A percentile compares a stretch with the other conserved stretches of the same genome.
These are phyloP conservation scores for Eonycteris spelaea DNA, from an alignment of 2,113 vertebrate genomes.

Conservation along the genomic window DNA sequence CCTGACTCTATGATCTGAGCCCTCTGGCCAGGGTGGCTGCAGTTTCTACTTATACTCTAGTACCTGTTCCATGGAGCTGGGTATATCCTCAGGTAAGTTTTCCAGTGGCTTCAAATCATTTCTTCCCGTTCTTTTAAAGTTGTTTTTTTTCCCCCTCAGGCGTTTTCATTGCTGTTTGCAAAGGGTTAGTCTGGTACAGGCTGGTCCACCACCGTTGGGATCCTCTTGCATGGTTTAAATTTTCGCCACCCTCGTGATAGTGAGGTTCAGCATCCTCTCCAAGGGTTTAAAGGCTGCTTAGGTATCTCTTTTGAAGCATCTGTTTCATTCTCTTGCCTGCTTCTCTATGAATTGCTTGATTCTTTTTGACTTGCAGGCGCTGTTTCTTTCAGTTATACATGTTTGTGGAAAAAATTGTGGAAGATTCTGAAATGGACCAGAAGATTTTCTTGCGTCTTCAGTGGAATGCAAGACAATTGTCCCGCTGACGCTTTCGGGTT, in stretches of 20 bases:
- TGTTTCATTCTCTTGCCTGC: not conserved
- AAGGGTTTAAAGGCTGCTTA: not conserved
- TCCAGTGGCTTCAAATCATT: too few species aligned
- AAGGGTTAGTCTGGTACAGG: not conserved
- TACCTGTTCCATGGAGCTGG: too few species aligned
- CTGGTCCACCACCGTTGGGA: not conserved
- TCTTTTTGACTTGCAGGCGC: not conserved
- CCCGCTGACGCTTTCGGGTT: accelerated
- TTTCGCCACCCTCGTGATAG: too few species aligned
- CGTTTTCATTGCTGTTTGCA: not conserved
- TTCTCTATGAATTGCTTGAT: not conserved
- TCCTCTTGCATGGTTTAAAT: not conserved
- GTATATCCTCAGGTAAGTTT: too few species aligned
- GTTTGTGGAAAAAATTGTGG: not conserved
- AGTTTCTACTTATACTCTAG: not conserved
- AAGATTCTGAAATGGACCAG: not conserved
- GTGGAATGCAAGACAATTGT: not conserved
- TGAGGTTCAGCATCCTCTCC: not conserved
- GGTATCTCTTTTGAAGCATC: not conserved
- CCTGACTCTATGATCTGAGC: not conserved
- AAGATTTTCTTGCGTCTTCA: not conserved
- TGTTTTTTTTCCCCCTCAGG: too few species aligned
- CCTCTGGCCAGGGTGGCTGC: not conserved
- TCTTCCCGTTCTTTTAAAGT: too few species aligned
- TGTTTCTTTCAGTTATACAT: not conserved